Evolutionary conservation across 2,797 vertebrate genomes (phyloP), one percentile per base, ranked within the genome.

Genomic region (Acrocephalus scirpaceus): DNA sequence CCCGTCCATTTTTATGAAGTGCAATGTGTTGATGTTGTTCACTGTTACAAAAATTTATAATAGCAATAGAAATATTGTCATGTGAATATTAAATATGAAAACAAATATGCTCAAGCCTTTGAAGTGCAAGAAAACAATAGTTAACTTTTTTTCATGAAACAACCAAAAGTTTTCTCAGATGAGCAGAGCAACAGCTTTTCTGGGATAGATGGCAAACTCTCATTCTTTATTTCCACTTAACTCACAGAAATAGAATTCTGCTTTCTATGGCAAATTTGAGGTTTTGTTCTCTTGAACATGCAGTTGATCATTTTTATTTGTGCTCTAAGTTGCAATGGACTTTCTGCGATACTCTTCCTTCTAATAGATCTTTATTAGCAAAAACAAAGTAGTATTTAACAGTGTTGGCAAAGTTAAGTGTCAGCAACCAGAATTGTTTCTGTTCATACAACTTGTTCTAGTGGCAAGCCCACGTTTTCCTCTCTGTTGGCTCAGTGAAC

Each of bases 81-180:
- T 82, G 67, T 62, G 69, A 93, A 71, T 82, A 80, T 82, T 80
- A 79, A 95, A 82, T 74, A 88, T 51, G 62, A 84, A 95, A 95
- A 90, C 54, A 93, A 92, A 89, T 93, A 87, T 72, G 38, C 50
- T 92, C 16, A 66, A 87, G 58, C 54, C 66, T 92, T 94, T 92
- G 93, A 94, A 91, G 75, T 89, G 54, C 58, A 83, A 91, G 57
- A 89, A 95, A 93, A 91, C 72, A 87, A 87, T 77, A 79, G 71
- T 61, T 91, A 89, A 77, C 58, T 23, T 60, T 81, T 80, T 61
- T 85, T 53, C 16, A 29, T 77, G 15, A 79, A 88, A 77, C 53
- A 61, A 42, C 57, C 10, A 34, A 44, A 85, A 86, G 10, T 51
- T 90, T 93, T 91, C 44, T 86, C 57, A 91, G 69, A 57, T 94